Base-by-base conservation (phyloP, 2,113 vertebrate species). In the Microcebus lehilahytsara region DNA sequence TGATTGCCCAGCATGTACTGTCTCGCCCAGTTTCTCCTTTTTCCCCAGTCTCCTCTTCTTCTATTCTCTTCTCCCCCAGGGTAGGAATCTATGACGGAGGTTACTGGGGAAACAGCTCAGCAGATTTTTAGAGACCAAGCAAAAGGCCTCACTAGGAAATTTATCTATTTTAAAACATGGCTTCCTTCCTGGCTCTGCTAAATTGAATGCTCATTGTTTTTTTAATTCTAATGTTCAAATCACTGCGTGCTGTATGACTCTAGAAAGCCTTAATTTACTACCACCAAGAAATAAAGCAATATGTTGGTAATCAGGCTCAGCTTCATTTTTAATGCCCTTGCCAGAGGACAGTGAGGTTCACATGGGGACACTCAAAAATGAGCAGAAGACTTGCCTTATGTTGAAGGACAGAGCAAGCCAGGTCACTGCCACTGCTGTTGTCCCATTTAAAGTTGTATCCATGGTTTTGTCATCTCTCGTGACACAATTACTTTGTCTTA, bases 181-280 rank as follows among this genome's bases (percentile, higher is more conserved):
- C 97, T 98, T 98, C 97, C 97, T 98, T 98, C 97, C 98, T 97
- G 97, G 93, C 98, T 98, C 75, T 97, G 98, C 98, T 97, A 97
- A 98, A 98, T 95, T 96, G 97, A 98, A 95, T 97, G 98, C 93
- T 98, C 98, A 90, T 98, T 98, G 84, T 84, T 96, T 42, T 98
- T 98, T 97, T 97, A 96, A 96, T 96, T 98, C 97, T 98, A 42
- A 98, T 98, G 98, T 98, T 98, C 98, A 97, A 98, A 98, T 98
- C 98, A 98, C 98, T 98, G 97, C 97, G 97, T 98, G 98, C 98
- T 99, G 98, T 99, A 98, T 97, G 98, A 98, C 96, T 98, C 97
- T 99, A 98, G 98, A 99, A 99, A 98, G 98, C 99, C 98, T 99
- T 99, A 98, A 99, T 98, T 98, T 98, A 98, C 98, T 98, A 98